Base-by-base conservation (phyloP, 92 coral and sea anemone genomes). In the Epizoanthus stellaris region DNA sequence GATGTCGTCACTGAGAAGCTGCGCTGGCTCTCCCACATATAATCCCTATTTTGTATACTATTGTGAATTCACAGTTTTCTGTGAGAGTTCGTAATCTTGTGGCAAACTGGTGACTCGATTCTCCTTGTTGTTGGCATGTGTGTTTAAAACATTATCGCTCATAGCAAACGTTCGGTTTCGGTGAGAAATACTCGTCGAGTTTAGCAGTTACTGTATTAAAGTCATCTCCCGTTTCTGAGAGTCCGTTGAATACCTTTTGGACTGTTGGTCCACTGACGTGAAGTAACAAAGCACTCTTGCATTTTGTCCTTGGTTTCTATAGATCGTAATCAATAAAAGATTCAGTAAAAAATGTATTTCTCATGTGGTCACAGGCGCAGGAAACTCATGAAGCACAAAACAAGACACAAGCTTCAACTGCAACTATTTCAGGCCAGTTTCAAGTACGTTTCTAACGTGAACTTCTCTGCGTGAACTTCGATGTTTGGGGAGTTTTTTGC, bases 61-160 rank as follows among this genome's bases (percentile, higher is more conserved):
- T 12, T 17, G 65, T 25, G 60, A 80, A 80, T 0, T 80, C 85
- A 39, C 75, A 80, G 36, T 72, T 80, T 80, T 80, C 6, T 25
- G 85, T 64, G 34, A 85, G 34, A 11, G 70, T 17, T 43, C 77
- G 71, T 38, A 85, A 21, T 9, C 84, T 58, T 43, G 84, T 42
- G 47, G 84, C 84, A 30, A 61, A 85, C 43, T 85, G 75, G 23
- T 76, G 77, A 49, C 76, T 52, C 16, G 84, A 85, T 57, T 85
- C 83, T 65, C 88, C 88, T 42, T 76, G 83, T 5, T 85, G 79
- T 53, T 85, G 88, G 39, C 54, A 6, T 43, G 88, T 68, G 36
- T 85, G 88, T 62, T 85, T 85, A 38, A 85, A 85, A 0, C 62
- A 59, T 56, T 85, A 85, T 19, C 88, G 77, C 21, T 85, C 84